Evolutionary conservation across 2,113 vertebrate species (phyloP).

Genomic region (Pipra filicauda): DNA sequence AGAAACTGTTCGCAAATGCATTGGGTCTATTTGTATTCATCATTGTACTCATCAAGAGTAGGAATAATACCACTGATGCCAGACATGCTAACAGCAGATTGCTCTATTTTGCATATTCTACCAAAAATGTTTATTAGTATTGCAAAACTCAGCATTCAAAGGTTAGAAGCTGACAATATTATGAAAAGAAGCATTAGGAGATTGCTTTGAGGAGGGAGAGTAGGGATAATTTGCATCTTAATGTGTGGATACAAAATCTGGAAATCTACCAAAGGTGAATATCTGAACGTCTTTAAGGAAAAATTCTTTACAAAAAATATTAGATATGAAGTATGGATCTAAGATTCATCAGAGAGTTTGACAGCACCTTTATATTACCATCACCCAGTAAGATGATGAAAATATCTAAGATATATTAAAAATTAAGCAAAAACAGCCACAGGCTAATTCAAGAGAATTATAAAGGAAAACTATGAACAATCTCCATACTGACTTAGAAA

Average conservation of each 20-base stretch:
- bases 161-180: slow-evolving; percentile 16
- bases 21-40: slow-evolving; percentile 4
- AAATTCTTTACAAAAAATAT: slow-evolving; percentile 2
- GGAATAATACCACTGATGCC: not conserved
- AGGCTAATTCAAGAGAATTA: not conserved
- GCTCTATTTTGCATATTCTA: slow-evolving; percentile 24
- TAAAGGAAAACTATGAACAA: not conserved
- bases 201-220: not conserved
- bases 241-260: slow-evolving; percentile 1
- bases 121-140: slow-evolving; percentile 24
- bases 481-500: not conserved
- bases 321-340: not conserved
- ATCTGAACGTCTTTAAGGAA: slow-evolving; percentile 9
- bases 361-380: not conserved
- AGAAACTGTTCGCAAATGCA: not conserved
- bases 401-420: not conserved
- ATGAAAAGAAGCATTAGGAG: not conserved
- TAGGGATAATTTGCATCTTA: slow-evolving; percentile 4
- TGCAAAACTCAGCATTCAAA: slow-evolving; percentile 25
- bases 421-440: not conserved
- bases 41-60: not conserved
- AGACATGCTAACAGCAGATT: not conserved
- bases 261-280: not conserved
- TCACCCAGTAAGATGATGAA: not conserved
- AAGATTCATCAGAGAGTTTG: slow-evolving; percentile 6